Conservation (phyloP, 1,140 invertebrate species). For the Ganaspis sp. region DNA sequence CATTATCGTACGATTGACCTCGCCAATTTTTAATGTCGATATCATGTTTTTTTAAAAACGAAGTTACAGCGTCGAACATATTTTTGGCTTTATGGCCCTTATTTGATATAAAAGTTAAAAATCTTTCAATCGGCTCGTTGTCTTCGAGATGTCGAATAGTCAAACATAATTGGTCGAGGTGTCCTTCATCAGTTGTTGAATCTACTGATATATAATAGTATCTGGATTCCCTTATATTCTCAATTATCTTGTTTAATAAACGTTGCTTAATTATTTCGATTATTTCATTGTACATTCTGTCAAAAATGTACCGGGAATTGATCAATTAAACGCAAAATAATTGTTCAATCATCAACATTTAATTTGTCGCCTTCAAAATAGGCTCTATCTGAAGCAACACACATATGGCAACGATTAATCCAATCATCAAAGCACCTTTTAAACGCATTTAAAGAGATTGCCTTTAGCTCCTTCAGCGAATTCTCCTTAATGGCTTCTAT, state of each 20-base stretch:
- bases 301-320: no score
- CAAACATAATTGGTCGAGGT: slow-evolving; percentile 68
- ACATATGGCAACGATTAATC: no score
- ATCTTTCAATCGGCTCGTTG: slow-evolving; percentile 39
- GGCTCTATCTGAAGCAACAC: no score
- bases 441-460: no score
- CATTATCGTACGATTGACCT: slow-evolving; percentile 66
- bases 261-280: slow-evolving; percentile 45
- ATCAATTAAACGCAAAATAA: no score
- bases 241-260: slow-evolving; percentile 55
- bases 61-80: slow-evolving; percentile 49
- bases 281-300: slow-evolving; percentile 49
- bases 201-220: slow-evolving; percentile 70
- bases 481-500: no score
- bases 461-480: no score
- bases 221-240: slow-evolving; percentile 58
- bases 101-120: slow-evolving; percentile 46
- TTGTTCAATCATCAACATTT: no score
- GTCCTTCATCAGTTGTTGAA: slow-evolving; percentile 67
- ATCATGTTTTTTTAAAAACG: slow-evolving; percentile 53
- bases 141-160: slow-evolving; percentile 65
- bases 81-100: slow-evolving; percentile 48
- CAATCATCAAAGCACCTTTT: no score
- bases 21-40: slow-evolving; percentile 59
- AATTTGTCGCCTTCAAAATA: no score